A percentile compares a stretch with the other conserved stretches of the same genome.
phyloP scores from a whole-genome alignment of 2,113 vertebrate species.

The Cyanoliseus patagonus region DNA sequence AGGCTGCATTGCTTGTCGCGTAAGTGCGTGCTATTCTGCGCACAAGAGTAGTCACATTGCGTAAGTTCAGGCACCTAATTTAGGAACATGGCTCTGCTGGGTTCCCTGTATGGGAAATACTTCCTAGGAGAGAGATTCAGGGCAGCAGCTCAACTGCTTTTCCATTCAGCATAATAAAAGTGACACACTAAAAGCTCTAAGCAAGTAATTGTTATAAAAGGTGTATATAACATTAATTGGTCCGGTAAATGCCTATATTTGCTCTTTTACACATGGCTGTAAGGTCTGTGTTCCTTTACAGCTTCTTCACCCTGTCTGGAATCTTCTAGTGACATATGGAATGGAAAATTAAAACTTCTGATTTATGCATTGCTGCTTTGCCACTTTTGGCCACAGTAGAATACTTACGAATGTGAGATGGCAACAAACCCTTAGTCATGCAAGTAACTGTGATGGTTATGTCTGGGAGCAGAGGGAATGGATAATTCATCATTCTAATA shows the following conservation, averaged over 20 bases:
- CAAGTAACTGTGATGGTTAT: neutral
- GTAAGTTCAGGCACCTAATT: neutral
- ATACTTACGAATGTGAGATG: neutral
- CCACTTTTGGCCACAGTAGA: slow-evolving; percentile 1
- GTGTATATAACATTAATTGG: neutral
- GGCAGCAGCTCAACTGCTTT: neutral
- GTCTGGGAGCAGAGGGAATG: slow-evolving; percentile 26
- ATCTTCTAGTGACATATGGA: neutral
- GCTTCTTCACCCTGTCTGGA: neutral
- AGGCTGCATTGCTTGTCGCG: neutral
- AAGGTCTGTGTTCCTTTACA: neutral
- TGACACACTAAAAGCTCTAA: neutral
- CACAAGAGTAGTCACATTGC: neutral
- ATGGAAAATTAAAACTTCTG: slow-evolving; percentile 48
- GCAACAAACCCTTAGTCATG: slow-evolving; percentile 30
- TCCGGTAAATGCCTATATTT: neutral
- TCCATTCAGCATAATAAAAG: neutral
- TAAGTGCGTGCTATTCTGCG: neutral
- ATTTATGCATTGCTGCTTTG: slow-evolving; percentile 43
- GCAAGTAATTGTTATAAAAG: neutral
- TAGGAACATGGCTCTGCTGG: neutral
- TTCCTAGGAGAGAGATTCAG: neutral
- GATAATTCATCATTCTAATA: slow-evolving; percentile 26
- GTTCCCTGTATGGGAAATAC: neutral
- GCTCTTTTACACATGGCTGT: neutral